Evolutionary conservation across 2,797 vertebrate genomes (phyloP).

Genomic region (Muscicapa comitata): DNA sequence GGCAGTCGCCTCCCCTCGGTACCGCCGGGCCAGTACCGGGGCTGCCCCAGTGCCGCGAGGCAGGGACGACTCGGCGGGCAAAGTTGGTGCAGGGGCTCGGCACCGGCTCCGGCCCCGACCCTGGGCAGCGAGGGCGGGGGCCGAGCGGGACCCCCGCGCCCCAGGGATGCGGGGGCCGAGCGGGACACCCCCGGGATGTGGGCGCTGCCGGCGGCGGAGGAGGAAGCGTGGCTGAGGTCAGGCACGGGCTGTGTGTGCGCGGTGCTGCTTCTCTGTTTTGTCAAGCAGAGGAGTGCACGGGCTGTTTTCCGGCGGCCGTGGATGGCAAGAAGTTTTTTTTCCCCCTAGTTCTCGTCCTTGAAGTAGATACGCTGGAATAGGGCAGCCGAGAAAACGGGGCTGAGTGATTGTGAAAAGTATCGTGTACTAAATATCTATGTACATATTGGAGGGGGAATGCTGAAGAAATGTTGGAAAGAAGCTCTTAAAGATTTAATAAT

Average conservation of each 20-base stretch:
- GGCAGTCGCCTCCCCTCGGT: no score
- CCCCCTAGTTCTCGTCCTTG: not conserved
- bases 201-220: not conserved
- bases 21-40: no score
- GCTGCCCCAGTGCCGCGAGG: no score
- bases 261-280: not conserved
- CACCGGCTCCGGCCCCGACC: no score
- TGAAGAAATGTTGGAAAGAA: not conserved
- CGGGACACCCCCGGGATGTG: no score
- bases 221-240: not conserved
- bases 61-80: no score
- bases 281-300: not conserved
- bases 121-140: no score
- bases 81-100: no score
- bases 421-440: fast-evolving
- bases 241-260: not conserved
- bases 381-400: not conserved
- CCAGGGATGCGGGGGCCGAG: no score
- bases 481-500: not conserved
- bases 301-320: not conserved
- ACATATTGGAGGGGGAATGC: not conserved
- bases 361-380: not conserved
- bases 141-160: no score
- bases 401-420: not conserved
- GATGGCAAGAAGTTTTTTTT: not conserved